Percentiles rank a stretch among this genome's conserved stretches.
phyloP scores from a whole-genome alignment of 2,797 vertebrate species.

The Syngnathus rostellatus region DNA sequence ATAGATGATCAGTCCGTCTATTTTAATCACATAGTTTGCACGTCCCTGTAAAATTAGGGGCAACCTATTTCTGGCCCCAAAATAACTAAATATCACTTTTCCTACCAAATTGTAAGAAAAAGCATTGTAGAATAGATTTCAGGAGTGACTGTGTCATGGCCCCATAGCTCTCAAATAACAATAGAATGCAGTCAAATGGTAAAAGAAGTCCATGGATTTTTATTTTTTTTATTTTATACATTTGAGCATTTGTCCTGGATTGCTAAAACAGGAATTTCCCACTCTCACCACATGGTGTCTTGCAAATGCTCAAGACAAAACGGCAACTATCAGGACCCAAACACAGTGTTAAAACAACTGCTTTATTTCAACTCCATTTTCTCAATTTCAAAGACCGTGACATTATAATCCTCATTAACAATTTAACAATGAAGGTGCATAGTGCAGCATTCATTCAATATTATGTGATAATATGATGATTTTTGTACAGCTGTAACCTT shows the following conservation, averaged over 20 bases:
- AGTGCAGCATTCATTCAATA: background rate
- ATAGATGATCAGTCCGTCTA: background rate
- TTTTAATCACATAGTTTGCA: background rate
- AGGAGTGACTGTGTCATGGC: slow-evolving; percentile 4
- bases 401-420: background rate
- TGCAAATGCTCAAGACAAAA: slow-evolving; percentile 5
- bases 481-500: background rate
- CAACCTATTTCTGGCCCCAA: slow-evolving; percentile 19
- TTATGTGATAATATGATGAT: background rate
- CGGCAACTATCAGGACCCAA: background rate
- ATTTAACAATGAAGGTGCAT: background rate
- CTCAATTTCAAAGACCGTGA: background rate
- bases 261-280: slow-evolving; percentile 18
- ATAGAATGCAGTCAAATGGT: slow-evolving; percentile 18
- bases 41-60: background rate
- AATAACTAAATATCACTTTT: slow-evolving; percentile 33
- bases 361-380: background rate
- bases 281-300: slow-evolving; percentile 1
- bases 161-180: slow-evolving; percentile 11
- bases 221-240: slow-evolving; percentile 29
- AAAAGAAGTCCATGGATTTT: slow-evolving; percentile 33
- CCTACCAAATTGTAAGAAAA: slow-evolving; percentile 12
- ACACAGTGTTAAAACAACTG: background rate
- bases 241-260: slow-evolving; percentile 25
- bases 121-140: slow-evolving; percentile 10